Percentiles rank a stretch among this genome's conserved stretches.
These are phyloP conservation scores for Noctua janthe DNA, from an alignment of 2,888 invertebrate species.

Conservation along the genomic window DNA sequence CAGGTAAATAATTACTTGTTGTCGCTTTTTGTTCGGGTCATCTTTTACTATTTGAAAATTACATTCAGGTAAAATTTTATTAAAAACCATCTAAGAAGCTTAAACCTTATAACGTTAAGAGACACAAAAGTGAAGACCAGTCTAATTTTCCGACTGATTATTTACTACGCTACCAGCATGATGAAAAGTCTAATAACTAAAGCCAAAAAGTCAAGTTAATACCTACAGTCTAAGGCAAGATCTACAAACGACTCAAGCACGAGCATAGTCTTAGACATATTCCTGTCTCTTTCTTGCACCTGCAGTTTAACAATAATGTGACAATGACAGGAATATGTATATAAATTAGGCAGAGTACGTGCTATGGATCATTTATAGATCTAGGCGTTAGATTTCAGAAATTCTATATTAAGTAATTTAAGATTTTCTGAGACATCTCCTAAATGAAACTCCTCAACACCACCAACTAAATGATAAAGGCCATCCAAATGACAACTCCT, in stretches of 20 bases:
- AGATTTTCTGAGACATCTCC: neutral
- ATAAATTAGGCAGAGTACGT: neutral
- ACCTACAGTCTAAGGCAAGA: neutral
- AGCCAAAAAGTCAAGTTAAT: neutral
- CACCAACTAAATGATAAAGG: slow-evolving; percentile 40
- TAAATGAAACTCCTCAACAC: neutral
- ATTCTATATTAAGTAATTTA: neutral
- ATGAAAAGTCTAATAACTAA: too few species aligned
- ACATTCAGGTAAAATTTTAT: neutral
- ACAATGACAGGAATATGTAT: neutral
- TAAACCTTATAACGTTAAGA: neutral
- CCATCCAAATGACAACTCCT: slow-evolving; percentile 58
- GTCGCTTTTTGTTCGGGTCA: neutral
- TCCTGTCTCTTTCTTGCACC: neutral
- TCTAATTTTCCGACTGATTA: neutral
- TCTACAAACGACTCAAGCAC: neutral
- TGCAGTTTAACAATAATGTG: neutral
- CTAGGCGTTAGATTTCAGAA: neutral
- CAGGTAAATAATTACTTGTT: neutral
- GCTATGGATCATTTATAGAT: neutral
- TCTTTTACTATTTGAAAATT: neutral
- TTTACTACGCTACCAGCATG: neutral
- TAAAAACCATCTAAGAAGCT: slow-evolving; percentile 7
- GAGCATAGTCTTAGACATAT: neutral
- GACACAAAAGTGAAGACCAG: too few species aligned